Evolutionary conservation across 2,113 vertebrate genomes (phyloP).

Genomic region (Hemicordylus capensis): DNA sequence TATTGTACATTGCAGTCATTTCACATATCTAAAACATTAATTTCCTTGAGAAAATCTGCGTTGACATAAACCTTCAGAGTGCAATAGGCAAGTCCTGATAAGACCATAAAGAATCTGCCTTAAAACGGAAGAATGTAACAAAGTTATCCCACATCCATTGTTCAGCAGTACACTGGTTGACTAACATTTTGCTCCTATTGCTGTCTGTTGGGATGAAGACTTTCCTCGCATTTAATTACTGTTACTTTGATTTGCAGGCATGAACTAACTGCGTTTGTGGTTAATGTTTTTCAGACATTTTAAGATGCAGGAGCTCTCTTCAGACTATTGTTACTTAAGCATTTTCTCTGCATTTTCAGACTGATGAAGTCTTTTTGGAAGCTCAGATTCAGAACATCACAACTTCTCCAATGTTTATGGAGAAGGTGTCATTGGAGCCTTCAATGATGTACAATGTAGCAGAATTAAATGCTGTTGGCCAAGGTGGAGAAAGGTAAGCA

Average conservation of each 20-base stretch:
- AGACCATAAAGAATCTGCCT: background rate
- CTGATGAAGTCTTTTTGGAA: slow-evolving; percentile 98
- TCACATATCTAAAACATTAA: background rate
- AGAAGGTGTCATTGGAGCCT: slow-evolving; percentile 96
- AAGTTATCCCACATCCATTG: slow-evolving; percentile 83
- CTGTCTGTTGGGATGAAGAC: slow-evolving; percentile 75
- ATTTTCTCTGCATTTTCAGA: slow-evolving; percentile 77
- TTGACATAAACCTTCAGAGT: slow-evolving; percentile 26
- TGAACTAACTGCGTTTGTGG: slow-evolving; percentile 87
- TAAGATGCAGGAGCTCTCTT: slow-evolving; percentile 50
- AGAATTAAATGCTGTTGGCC: slow-evolving; percentile 87
- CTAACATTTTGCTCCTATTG: slow-evolving; percentile 79
- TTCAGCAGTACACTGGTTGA: slow-evolving; percentile 72
- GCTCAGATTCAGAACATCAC: slow-evolving; percentile 99
- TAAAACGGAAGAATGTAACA: slow-evolving; percentile 16
- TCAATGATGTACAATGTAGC: slow-evolving; percentile 97
- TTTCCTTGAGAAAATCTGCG: slow-evolving; percentile 33
- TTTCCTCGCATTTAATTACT: slow-evolving; percentile 78
- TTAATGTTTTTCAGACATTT: slow-evolving; percentile 69
- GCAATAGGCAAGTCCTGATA: slow-evolving; percentile 16
- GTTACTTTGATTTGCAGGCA: slow-evolving; percentile 86
- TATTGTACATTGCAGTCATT: slow-evolving; percentile 40
- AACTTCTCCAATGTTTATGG: slow-evolving; percentile 99
- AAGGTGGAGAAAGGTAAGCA: slow-evolving; percentile 82
- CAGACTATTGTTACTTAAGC: slow-evolving; percentile 32